phyloP scores from a whole-genome alignment of 2,888 invertebrate genomes.

The Bembecia ichneumoniformis region DNA sequence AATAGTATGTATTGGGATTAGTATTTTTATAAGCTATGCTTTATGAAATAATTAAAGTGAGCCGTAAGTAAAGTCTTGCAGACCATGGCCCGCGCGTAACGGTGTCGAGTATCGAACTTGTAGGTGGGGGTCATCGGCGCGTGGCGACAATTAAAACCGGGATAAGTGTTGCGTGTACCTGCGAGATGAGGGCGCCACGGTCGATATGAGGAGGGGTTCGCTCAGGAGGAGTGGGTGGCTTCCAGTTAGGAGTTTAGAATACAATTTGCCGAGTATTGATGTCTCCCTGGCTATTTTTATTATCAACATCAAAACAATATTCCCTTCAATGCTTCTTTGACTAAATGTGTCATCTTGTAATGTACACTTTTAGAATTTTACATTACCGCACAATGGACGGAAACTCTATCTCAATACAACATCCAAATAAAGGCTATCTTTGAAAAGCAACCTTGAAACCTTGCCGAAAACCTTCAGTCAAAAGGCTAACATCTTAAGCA shows the following conservation, averaged over 20 bases:
- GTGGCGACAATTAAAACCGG: slow-evolving; percentile 70
- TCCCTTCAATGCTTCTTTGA: slow-evolving; percentile 5
- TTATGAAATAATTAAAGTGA: too few relatives aligned
- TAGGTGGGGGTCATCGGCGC: slow-evolving; percentile 56
- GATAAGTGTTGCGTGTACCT: slow-evolving; percentile 71
- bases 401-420: too few relatives aligned
- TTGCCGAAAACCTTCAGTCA: too few relatives aligned
- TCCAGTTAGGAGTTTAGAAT: slow-evolving; percentile 65
- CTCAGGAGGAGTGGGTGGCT: slow-evolving; percentile 33
- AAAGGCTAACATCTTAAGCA: too few relatives aligned
- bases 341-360: slow-evolving; percentile 5
- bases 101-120: slow-evolving; percentile 29
- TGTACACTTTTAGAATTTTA: too few relatives aligned
- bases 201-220: slow-evolving; percentile 53
- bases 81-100: slow-evolving; percentile 18
- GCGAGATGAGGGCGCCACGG: slow-evolving; percentile 67
- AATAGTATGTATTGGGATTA: too few relatives aligned
- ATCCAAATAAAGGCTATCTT: too few relatives aligned
- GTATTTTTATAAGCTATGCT: too few relatives aligned
- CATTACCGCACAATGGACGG: too few relatives aligned
- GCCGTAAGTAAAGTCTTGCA: too few relatives aligned
- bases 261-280: slow-evolving; percentile 60
- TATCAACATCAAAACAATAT: not conserved
- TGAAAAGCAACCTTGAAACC: too few relatives aligned
- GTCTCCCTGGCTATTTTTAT: slow-evolving; percentile 40